Base-by-base conservation (phyloP, 2,888 invertebrate genomes). In the Nomada ruficornis region DNA sequence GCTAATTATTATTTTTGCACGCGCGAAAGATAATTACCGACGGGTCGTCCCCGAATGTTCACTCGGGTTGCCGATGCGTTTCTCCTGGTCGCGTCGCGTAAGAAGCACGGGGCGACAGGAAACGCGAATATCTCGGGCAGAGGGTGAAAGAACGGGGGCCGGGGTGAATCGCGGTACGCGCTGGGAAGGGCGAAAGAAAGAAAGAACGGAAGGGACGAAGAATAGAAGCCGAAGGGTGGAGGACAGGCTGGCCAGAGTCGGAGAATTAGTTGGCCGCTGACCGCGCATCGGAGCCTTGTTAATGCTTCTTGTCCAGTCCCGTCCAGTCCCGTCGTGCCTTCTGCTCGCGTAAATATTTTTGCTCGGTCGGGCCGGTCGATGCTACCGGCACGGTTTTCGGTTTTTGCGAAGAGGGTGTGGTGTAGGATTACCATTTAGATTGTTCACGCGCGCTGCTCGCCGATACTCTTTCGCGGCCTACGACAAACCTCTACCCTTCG, bases 371-470 rank as follows among this genome's bases (percentile, higher is more conserved):
- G 11, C 62, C 54, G 70, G 29, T 69, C 77, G 64, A 57, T 69
- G 62, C 67, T 59, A 26, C 36, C 62, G 50, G 18, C 77, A 75
- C 63, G 82, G 84, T 92, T 93, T 93, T 92, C 88, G 85, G 88
- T 93, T 93, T 92, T 93, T 91, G 90, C 89, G 59, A 89, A 88
- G 91, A 90, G 91, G 93, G 93, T 91, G 93, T 93, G 93, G 93
- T 91, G 83, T 91, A 86, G 91, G 88, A 93, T 93, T 93, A 93
- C 91, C 93, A 93, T 93, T 93, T 93, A 93, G 90, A 93, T 93
- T 93, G 92, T 92, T 88, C 88, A 84, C 85, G 77, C 83, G 67
- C 60, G 29, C 23, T 26, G 57, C 26, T 26, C 76, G 60, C 65
- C 83, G 74, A 78, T 80, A 57, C 52, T 42, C 62, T 44, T 63